Conservation (phyloP, 2,888 invertebrate genomes). For the Eupeodes latifasciatus region DNA sequence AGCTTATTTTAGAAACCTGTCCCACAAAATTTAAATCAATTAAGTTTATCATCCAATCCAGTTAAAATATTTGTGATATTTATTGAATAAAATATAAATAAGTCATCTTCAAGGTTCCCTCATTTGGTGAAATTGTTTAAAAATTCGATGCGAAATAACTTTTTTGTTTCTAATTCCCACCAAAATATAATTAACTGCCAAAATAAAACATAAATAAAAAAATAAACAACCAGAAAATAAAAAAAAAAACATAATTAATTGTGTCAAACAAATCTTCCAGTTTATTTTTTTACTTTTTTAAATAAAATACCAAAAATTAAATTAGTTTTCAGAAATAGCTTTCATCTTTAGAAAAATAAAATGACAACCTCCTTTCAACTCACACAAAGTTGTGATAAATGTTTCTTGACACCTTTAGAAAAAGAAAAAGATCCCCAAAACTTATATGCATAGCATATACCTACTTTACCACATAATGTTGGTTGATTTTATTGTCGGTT, state of each 20-base stretch:
- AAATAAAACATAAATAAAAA: not conserved
- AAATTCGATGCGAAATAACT: not conserved
- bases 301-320: slow-evolving; percentile 29
- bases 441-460: not conserved
- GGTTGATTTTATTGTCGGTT: slow-evolving; percentile 18
- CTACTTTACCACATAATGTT: not conserved
- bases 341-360: slow-evolving; percentile 32
- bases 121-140: not conserved
- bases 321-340: slow-evolving; percentile 44
- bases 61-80: too few relatives aligned
- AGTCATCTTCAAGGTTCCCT: too few relatives aligned
- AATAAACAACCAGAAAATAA: too few relatives aligned
- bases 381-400: slow-evolving; percentile 50
- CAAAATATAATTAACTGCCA: slow-evolving; percentile 2
- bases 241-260: not conserved
- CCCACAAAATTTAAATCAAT: not conserved
- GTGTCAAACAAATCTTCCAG: slow-evolving; percentile 15
- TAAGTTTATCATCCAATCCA: too few relatives aligned
- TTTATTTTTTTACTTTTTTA: not conserved
- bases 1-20: too few relatives aligned
- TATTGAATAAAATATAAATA: too few relatives aligned
- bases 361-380: slow-evolving; percentile 41
- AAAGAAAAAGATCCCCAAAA: not conserved
- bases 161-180: not conserved
- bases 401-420: slow-evolving; percentile 62